A percentile compares a stretch with the other conserved stretches of the same genome.
Conservation (phyloP, 2,888 invertebrate genomes). For the Disparrhopalites patrizii region DNA sequence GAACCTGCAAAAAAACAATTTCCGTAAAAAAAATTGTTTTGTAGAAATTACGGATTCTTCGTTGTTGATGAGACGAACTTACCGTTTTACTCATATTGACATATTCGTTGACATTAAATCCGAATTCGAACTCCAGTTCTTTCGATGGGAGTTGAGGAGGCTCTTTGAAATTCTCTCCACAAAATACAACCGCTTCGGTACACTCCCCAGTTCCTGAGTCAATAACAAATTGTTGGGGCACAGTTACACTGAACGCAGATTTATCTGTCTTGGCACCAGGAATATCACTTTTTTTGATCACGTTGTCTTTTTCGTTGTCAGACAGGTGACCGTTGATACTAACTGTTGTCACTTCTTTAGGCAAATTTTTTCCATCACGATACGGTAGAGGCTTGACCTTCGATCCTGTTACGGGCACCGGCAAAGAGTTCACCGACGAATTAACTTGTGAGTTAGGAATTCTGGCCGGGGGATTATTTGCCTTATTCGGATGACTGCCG, state of each 20-base stretch:
- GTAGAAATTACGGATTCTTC: too few species aligned
- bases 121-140: conserved; percentile 38
- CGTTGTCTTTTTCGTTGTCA: conserved; percentile 9
- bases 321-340: conserved; percentile 21
- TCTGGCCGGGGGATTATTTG: not conserved
- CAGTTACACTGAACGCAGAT: conserved; percentile 9
- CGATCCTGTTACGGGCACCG: not conserved
- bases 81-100: conserved; percentile 5
- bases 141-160: conserved; percentile 28
- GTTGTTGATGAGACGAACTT: not conserved
- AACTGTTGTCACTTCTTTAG: conserved; percentile 5
- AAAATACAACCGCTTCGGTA: conserved; percentile 40
- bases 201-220: conserved; percentile 25
- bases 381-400: not conserved
- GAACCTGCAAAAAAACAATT: not conserved
- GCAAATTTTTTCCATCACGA: not conserved
- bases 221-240: conserved; percentile 7
- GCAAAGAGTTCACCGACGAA: not conserved
- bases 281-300: conserved; percentile 19
- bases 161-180: conserved; percentile 42
- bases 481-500: not conserved
- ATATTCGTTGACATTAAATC: conserved; percentile 25
- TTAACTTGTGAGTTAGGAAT: conserved; percentile 8
- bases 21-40: too few species aligned
- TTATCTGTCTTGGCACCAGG: conserved; percentile 24